These are phyloP conservation scores for Xanthia togata DNA, from an alignment of 2,888 invertebrate genomes.

Conservation along the genomic window DNA sequence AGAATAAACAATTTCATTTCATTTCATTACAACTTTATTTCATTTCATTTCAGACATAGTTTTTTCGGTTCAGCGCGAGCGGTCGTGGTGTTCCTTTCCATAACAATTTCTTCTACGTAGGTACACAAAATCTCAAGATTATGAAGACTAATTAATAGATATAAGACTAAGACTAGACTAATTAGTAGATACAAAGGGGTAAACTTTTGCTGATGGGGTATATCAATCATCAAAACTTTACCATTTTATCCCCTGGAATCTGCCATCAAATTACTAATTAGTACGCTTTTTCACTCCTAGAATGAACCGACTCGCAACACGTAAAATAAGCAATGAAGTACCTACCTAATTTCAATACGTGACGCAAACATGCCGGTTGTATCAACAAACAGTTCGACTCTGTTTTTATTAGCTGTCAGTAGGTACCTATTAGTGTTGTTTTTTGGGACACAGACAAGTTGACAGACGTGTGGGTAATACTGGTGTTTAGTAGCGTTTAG, in stretches of 20 bases:
- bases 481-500: not conserved
- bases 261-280: not conserved
- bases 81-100: not conserved
- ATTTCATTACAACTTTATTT: no score
- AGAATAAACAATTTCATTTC: no score
- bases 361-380: slow-evolving; percentile 12
- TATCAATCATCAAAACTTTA: not conserved
- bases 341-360: slow-evolving; percentile 1
- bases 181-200: not conserved
- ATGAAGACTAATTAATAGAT: not conserved
- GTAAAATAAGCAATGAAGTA: slow-evolving; percentile 32
- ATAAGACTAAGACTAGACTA: not conserved
- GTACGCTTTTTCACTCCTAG: not conserved
- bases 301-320: slow-evolving; percentile 1
- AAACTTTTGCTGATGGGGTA: no score
- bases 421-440: not conserved
- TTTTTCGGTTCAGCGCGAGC: not conserved
- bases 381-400: not conserved
- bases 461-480: slow-evolving; percentile 2
- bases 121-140: not conserved
- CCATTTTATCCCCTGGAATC: not conserved
- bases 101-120: not conserved
- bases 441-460: not conserved
- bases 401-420: slow-evolving; percentile 28
- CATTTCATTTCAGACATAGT: no score